A percentile compares a stretch with the other conserved stretches of the same genome.
phyloP scores from a whole-genome alignment of 2,888 invertebrate species.

The Hypsopygia costalis region DNA sequence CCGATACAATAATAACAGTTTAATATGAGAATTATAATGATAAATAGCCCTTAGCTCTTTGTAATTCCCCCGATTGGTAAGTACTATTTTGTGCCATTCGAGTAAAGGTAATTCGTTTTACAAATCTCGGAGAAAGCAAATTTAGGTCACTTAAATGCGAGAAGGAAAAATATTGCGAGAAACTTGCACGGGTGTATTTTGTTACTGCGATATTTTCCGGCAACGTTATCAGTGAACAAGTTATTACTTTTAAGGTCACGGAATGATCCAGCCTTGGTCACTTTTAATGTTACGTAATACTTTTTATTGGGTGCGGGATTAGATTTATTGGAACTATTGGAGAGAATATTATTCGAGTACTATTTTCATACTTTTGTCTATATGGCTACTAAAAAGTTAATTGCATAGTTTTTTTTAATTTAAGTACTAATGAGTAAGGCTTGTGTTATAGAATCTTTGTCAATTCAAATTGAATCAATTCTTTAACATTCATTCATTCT shows the following conservation, averaged over 20 bases:
- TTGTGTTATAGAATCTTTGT: too few species aligned
- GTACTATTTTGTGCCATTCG: constrained; percentile 5
- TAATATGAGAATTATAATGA: not conserved
- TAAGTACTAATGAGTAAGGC: too few species aligned
- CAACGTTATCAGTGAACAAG: constrained; percentile 8
- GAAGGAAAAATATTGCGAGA: constrained; percentile 6
- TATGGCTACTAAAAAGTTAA: too few species aligned
- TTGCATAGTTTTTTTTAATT: too few species aligned
- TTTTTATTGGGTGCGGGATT: not conserved
- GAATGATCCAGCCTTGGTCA: constrained; percentile 1
- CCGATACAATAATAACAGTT: too few species aligned
- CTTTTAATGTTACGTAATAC: not conserved
- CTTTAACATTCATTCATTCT: too few species aligned
- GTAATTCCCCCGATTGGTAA: constrained; percentile 4
- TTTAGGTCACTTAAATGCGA: constrained; percentile 10
- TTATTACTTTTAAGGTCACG: constrained; percentile 21
- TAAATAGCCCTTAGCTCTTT: not conserved
- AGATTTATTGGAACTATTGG: not conserved
- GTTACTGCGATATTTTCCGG: constrained; percentile 6
- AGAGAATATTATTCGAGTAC: too few species aligned
- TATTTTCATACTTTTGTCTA: too few species aligned
- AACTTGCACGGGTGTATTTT: constrained; percentile 7
- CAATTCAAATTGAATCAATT: too few species aligned
- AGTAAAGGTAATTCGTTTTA: constrained; percentile 9
- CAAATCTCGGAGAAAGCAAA: constrained; percentile 8